Base-by-base conservation (phyloP, 1,140 invertebrate species). In the Bombus vancouverensis region DNA sequence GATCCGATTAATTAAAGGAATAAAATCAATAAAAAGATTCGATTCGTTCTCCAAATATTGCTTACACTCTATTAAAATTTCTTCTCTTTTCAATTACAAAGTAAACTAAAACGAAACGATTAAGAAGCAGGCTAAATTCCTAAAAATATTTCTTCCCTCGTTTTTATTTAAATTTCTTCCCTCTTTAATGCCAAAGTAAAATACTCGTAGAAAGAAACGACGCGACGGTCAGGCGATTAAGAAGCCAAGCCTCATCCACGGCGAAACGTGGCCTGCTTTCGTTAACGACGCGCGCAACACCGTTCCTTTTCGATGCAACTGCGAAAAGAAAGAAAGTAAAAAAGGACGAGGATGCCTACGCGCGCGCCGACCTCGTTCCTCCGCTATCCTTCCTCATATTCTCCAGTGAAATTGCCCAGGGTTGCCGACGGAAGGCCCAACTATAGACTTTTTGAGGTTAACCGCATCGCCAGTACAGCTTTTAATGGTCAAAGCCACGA, bases 401-500 rank as follows among this genome's bases (percentile, higher is more conserved):
- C 86, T 53, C 65, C 70, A 79, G 68, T 81, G 53, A 90, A 90
- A 90, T 90, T 90, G 88, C 68, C 86, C 86, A 75, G 88, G 86
- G 83, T 90, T 86, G 81, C 88, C 88, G 85, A 71, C 89, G 89
- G 82, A 85, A 87, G 89, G 82, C 86, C 88, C 75, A 90, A 78
- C 89, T 82, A 79, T 89, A 90, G 89, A 90, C 89, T 88, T 90
- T 90, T 87, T 90, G 89, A 90, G 88, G 89, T 83, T 90, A 90
- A 90, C 89, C 89, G 86, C 89, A 89, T 87, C 86, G 89, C 28
- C 89, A 74, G 86, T 84, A 87, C 86, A 82, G 81, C 89, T 90
- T 87, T 88, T 90, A 90, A 90, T 90, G 89, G 88, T 85, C 89
- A 85, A 89, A 90, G 89, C 89, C 89, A 90, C 89, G 89, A 90